Conservation (phyloP, 2,888 invertebrate species). For the Brenthis hecate region DNA sequence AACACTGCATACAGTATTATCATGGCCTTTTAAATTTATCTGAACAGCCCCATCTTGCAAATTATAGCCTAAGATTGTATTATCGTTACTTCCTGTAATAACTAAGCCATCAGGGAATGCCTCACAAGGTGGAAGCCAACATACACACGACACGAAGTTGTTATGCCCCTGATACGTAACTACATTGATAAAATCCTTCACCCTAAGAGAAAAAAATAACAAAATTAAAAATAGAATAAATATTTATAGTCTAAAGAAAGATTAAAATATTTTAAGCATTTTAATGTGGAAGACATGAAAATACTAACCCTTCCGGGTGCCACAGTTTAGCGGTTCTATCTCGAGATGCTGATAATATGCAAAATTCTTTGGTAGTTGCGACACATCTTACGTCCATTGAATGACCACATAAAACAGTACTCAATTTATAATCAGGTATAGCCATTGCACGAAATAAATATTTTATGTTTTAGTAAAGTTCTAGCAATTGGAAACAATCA, state of each 20-base stretch:
- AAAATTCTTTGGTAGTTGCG: conserved; percentile 84
- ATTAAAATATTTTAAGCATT: no score
- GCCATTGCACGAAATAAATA: conserved; percentile 56
- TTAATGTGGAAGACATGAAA: conserved; percentile 5
- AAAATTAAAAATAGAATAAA: no score
- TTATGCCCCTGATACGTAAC: conserved; percentile 90
- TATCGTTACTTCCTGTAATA: conserved; percentile 95
- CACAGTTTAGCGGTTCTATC: conserved; percentile 94
- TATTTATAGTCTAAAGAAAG: no score
- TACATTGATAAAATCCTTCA: conserved; percentile 83
- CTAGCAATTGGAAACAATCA: conserved; percentile 51
- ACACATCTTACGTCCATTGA: conserved; percentile 93
- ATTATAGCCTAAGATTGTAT: conserved; percentile 89
- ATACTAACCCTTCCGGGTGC: conserved; percentile 87
- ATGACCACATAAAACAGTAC: conserved; percentile 90
- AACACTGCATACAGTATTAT: conserved; percentile 86
- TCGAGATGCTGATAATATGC: conserved; percentile 93
- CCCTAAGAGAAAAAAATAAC: conserved; percentile 59
- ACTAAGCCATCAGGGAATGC: conserved; percentile 89
- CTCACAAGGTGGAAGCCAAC: conserved; percentile 87
- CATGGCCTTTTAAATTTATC: conserved; percentile 88
- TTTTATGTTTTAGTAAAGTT: conserved; percentile 38
- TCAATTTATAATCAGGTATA: conserved; percentile 87
- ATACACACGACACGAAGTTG: conserved; percentile 93
- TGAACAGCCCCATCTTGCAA: conserved; percentile 86